Conservation (phyloP, 2,797 vertebrate genomes). For the Rhabdomys pumilio region DNA sequence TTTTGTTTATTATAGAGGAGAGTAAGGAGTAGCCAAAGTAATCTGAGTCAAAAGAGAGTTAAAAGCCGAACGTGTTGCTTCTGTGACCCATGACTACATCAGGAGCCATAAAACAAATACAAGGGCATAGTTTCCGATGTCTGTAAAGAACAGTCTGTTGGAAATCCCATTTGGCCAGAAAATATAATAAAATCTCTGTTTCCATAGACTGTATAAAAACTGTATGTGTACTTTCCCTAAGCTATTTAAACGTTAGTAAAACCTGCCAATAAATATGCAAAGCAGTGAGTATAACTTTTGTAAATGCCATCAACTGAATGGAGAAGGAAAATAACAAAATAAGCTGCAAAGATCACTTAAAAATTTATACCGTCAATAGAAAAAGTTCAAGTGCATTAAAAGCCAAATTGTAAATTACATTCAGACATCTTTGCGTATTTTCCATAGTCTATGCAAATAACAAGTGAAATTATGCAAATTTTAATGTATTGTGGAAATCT, state of each 20-base stretch:
- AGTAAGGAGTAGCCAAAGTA: neutral
- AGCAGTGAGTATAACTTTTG: neutral
- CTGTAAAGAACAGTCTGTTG: neutral
- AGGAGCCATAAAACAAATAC: neutral
- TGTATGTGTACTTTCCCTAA: neutral
- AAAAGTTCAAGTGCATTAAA: slow-evolving; percentile 68
- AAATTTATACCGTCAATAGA: neutral
- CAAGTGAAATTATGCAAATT: slow-evolving; percentile 74
- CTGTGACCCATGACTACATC: neutral
- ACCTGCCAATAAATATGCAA: slow-evolving; percentile 39
- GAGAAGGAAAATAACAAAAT: slow-evolving; percentile 44
- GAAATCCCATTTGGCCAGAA: neutral
- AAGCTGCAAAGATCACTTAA: slow-evolving; percentile 29
- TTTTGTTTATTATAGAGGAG: neutral
- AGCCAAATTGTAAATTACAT: slow-evolving; percentile 56
- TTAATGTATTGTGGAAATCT: slow-evolving; percentile 54
- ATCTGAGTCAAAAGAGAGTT: neutral
- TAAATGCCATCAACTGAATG: slow-evolving; percentile 46
- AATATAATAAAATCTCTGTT: neutral
- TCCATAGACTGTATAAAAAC: neutral
- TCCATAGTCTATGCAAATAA: slow-evolving; percentile 67
- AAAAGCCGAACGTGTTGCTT: neutral
- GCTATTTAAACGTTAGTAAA: slow-evolving; percentile 49
- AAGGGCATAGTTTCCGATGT: neutral
- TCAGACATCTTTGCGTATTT: slow-evolving; percentile 67